These are phyloP conservation scores for Episyrphus balteatus DNA, from an alignment of 1,140 invertebrate genomes.

Conservation along the genomic window DNA sequence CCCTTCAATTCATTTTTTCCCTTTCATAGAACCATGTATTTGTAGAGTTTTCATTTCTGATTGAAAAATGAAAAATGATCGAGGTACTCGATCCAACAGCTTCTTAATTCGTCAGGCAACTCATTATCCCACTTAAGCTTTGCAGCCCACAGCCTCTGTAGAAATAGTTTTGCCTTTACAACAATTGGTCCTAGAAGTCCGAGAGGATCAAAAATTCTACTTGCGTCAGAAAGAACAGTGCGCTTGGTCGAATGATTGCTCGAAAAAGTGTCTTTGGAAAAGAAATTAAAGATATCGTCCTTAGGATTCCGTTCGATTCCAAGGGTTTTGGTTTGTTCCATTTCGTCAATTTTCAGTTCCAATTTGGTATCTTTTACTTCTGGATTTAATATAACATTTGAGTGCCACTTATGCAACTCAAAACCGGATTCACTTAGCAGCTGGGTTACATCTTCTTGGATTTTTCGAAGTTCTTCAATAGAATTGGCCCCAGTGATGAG, in stretches of 20 bases:
- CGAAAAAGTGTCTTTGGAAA: too few species aligned
- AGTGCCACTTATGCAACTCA: slow-evolving; percentile 21
- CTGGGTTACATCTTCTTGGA: slow-evolving; percentile 14
- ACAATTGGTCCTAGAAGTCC: slow-evolving; percentile 31
- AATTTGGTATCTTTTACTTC: not conserved
- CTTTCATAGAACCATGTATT: slow-evolving; percentile 34
- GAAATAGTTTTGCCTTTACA: slow-evolving; percentile 31
- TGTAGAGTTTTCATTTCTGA: too few species aligned
- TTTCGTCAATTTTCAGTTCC: not conserved
- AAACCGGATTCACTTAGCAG: slow-evolving; percentile 17
- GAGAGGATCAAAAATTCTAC: slow-evolving; percentile 27
- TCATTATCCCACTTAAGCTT: slow-evolving; percentile 32
- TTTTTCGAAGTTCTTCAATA: slow-evolving; percentile 9
- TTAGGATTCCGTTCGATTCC: slow-evolving; percentile 1
- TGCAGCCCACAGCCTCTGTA: slow-evolving; percentile 33
- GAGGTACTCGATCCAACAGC: slow-evolving; percentile 6
- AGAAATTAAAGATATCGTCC: slow-evolving; percentile 2
- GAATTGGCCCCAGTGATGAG: slow-evolving; percentile 14
- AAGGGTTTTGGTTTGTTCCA: slow-evolving; percentile 1
- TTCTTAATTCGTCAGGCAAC: slow-evolving; percentile 10
- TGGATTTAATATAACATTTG: slow-evolving; percentile 11
- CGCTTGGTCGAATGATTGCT: too few species aligned
- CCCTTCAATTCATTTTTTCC: too few species aligned
- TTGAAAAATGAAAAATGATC: too few species aligned
- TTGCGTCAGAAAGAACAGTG: slow-evolving; percentile 9